Conservation (phyloP, 2,888 invertebrate species). For the Chloroclysta siterata region DNA sequence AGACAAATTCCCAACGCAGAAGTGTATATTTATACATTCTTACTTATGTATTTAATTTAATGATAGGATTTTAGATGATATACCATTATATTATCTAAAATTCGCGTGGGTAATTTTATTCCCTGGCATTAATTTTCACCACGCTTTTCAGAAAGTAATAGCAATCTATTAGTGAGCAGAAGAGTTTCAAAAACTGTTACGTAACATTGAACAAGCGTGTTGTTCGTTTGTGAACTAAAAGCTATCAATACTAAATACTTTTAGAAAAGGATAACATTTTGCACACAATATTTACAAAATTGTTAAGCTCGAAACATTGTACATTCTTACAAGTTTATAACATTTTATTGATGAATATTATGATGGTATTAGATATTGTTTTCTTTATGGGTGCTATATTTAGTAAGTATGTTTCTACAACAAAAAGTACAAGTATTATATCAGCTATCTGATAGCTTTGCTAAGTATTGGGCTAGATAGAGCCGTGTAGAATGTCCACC, state of each 20-base stretch:
- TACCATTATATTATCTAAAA: too few relatives aligned
- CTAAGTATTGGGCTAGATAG: too few relatives aligned
- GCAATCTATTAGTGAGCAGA: conserved; percentile 2
- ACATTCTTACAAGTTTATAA: too few relatives aligned
- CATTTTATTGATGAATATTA: too few relatives aligned
- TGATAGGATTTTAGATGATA: too few relatives aligned
- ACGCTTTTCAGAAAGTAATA: neutral
- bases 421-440: too few relatives aligned
- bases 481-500: too few relatives aligned
- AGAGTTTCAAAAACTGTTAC: neutral
- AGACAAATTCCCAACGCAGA: conserved; percentile 43
- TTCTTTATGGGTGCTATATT: too few relatives aligned
- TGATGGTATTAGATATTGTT: too few relatives aligned
- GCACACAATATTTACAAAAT: neutral
- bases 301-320: neutral
- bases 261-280: neutral
- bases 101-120: too few relatives aligned
- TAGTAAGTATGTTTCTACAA: too few relatives aligned
- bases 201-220: neutral
- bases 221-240: conserved; percentile 1
- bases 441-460: too few relatives aligned
- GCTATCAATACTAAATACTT: neutral
- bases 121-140: neutral
- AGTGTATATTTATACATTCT: conserved; percentile 12
- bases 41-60: neutral